Percentiles rank a stretch among this genome's conserved stretches.
These are phyloP conservation scores for Paradoxurus hermaphroditus DNA, from an alignment of 2,113 vertebrate genomes.

Conservation along the genomic window DNA sequence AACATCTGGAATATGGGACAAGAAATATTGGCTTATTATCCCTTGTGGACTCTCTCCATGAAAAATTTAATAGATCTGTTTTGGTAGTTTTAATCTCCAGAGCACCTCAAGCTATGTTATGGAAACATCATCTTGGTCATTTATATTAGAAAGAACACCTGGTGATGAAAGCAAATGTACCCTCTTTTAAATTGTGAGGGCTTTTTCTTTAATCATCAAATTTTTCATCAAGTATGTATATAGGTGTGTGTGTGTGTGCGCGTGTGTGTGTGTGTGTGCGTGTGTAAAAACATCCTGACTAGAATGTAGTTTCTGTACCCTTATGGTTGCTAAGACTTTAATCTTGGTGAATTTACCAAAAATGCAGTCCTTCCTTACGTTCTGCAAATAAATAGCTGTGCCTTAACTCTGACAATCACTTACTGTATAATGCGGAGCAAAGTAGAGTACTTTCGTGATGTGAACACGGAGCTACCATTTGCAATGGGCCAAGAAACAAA, in stretches of 20 bases:
- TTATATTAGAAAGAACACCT: conserved; percentile 96
- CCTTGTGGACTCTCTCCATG: conserved; percentile 94
- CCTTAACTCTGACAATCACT: conserved; percentile 78
- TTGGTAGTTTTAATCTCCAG: conserved; percentile 95
- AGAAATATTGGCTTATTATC: conserved; percentile 97
- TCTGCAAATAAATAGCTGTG: conserved; percentile 78
- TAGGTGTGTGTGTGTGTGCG: conserved; percentile 41
- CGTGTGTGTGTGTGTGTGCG: background rate
- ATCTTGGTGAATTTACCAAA: conserved; percentile 73
- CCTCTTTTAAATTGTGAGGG: conserved; percentile 81
- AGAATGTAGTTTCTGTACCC: conserved; percentile 80
- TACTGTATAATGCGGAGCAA: conserved; percentile 72
- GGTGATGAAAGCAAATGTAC: conserved; percentile 92
- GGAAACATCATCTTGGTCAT: conserved; percentile 96
- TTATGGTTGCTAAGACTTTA: conserved; percentile 77
- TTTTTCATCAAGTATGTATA: conserved; percentile 82
- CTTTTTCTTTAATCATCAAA: conserved; percentile 82
- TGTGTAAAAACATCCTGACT: conserved; percentile 74
- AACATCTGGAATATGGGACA: conserved; percentile 97
- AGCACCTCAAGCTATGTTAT: conserved; percentile 93
- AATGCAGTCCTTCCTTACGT: conserved; percentile 71
- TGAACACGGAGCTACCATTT: conserved; percentile 74
- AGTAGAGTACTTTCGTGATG: conserved; percentile 58
- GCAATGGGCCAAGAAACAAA: conserved; percentile 60
- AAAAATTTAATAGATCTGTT: conserved; percentile 99